Conservation (phyloP, 1,140 invertebrate genomes). For the Augochlora pura region DNA sequence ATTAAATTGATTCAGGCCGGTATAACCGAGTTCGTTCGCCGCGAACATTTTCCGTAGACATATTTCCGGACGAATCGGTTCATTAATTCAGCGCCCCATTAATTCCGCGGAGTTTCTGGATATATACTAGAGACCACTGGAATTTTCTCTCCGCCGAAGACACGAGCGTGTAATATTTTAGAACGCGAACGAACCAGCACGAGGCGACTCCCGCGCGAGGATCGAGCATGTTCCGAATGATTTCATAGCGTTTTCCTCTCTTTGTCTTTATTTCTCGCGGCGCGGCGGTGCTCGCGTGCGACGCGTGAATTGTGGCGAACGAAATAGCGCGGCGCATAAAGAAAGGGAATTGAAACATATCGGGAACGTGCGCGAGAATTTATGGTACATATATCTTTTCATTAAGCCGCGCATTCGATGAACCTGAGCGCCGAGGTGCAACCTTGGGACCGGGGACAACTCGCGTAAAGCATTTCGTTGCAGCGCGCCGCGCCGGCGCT, state of each 20-base stretch:
- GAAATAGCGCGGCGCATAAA: constrained; percentile 16
- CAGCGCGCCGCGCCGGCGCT: background rate
- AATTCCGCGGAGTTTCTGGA: constrained; percentile 2
- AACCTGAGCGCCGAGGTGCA: background rate
- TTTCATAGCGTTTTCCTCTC: constrained; percentile 5
- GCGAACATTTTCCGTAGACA: background rate
- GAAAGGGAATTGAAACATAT: constrained; percentile 35
- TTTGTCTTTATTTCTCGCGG: background rate
- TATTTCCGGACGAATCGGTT: constrained; percentile 19
- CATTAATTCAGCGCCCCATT: constrained; percentile 36
- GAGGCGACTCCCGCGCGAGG: background rate
- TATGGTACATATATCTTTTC: constrained; percentile 45
- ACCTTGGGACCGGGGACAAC: background rate
- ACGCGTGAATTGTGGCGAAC: constrained; percentile 14
- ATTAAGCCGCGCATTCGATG: constrained; percentile 30
- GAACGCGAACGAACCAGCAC: background rate
- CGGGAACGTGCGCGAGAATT: constrained; percentile 25
- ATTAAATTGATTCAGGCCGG: constrained; percentile 26
- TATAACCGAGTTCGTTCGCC: constrained; percentile 4
- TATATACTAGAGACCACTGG: background rate
- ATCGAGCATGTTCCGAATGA: constrained; percentile 3
- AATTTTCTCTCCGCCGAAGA: background rate
- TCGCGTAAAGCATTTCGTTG: background rate
- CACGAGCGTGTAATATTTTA: constrained; percentile 6
- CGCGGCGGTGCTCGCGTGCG: background rate